Percentiles rank a stretch among this genome's conserved stretches.
phyloP scores from a whole-genome alignment of 53 echinoderm and acorn worm genomes.

The Hippasteria phrygiana region DNA sequence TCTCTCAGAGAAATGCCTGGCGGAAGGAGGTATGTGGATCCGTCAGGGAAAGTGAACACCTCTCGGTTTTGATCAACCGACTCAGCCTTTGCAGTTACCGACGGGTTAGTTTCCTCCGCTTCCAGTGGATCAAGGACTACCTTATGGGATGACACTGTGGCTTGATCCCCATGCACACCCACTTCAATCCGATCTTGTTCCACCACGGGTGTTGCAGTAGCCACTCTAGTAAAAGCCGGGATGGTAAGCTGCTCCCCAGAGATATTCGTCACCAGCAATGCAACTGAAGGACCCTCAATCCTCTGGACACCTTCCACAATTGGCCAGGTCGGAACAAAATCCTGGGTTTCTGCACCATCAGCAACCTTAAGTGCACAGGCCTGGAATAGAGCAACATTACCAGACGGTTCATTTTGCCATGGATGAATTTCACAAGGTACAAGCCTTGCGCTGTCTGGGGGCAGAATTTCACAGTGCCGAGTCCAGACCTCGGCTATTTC shows the following conservation, averaged over 20 bases:
- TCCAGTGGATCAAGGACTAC: not conserved
- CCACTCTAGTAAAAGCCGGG: slow-evolving; percentile 6
- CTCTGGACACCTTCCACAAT: not conserved
- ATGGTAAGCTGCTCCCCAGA: not conserved
- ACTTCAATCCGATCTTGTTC: not conserved
- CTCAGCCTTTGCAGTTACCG: no score
- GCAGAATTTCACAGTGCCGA: not conserved
- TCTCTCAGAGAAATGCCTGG: slow-evolving; percentile 2
- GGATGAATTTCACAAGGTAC: not conserved
- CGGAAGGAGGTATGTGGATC: slow-evolving; percentile 2
- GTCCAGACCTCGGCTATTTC: not conserved
- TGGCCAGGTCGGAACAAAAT: no score
- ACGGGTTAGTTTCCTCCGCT: not conserved
- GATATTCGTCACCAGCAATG: not conserved
- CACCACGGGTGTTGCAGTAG: not conserved
- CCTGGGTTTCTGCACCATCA: not conserved
- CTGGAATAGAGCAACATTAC: not conserved
- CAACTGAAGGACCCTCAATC: not conserved
- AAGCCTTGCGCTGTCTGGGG: not conserved
- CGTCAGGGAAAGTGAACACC: not conserved
- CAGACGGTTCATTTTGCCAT: not conserved
- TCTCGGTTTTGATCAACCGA: not conserved
- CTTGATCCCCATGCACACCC: not conserved
- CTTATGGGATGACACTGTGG: not conserved
- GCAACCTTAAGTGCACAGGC: not conserved